Percentiles rank a stretch among this genome's conserved stretches.
phyloP scores from a whole-genome alignment of 1,140 invertebrate genomes.

The Euura lappo region DNA sequence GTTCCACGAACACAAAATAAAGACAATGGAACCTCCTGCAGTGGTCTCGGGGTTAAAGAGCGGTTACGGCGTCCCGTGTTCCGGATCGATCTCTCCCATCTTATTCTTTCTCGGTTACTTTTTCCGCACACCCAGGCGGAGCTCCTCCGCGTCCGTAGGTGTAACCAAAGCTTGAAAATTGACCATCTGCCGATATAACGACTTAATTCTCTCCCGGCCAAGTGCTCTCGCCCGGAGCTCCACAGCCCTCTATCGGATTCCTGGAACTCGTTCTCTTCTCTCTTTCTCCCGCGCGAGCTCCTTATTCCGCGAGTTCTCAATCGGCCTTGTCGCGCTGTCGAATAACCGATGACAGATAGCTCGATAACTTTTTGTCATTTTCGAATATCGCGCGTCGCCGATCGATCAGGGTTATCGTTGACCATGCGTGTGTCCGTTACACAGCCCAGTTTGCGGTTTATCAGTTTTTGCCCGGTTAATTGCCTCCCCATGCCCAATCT shows the following conservation, averaged over 20 bases:
- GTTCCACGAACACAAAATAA: slow-evolving; percentile 35
- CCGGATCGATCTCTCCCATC: not conserved
- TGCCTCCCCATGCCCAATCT: slow-evolving; percentile 24
- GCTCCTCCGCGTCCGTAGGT: not conserved
- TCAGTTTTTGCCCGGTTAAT: slow-evolving; percentile 25
- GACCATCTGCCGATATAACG: slow-evolving; percentile 58
- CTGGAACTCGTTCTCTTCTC: not conserved
- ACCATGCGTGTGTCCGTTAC: not conserved
- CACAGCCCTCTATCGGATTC: not conserved
- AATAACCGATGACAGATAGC: not conserved
- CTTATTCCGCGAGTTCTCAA: not conserved
- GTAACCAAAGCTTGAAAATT: slow-evolving; percentile 23
- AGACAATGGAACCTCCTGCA: slow-evolving; percentile 33
- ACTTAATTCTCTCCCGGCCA: slow-evolving; percentile 47
- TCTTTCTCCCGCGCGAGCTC: not conserved
- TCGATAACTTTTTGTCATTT: too few relatives aligned
- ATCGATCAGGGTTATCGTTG: too few relatives aligned
- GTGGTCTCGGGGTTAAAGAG: slow-evolving; percentile 14
- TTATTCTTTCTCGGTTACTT: not conserved
- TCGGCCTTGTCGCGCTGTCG: not conserved
- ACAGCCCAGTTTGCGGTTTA: slow-evolving; percentile 15
- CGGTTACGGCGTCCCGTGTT: slow-evolving; percentile 11
- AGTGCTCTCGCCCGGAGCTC: not conserved
- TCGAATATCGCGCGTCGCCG: too few relatives aligned
- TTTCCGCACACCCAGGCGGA: not conserved